Conservation (phyloP, 2,113 vertebrate genomes). For the Calidris pugnax region DNA sequence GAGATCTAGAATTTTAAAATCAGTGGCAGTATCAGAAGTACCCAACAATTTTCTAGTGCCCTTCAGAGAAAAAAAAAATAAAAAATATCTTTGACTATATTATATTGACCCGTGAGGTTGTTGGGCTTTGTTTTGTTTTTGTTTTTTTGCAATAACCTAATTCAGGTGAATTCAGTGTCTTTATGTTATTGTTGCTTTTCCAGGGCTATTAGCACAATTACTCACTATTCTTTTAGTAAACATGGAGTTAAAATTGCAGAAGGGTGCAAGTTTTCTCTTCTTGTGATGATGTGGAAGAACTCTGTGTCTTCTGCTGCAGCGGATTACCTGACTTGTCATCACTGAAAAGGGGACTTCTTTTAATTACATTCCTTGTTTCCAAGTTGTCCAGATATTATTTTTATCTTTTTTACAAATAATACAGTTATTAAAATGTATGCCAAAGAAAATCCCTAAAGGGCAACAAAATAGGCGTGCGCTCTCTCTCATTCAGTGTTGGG, state of each 20-base stretch:
- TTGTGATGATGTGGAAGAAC: background rate
- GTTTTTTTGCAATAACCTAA: background rate
- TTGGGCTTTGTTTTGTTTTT: background rate
- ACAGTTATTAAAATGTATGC: background rate
- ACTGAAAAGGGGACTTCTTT: background rate
- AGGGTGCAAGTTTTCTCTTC: background rate
- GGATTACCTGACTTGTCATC: background rate
- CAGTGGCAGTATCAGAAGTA: background rate
- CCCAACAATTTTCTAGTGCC: background rate
- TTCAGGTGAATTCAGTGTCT: background rate
- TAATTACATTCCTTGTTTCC: conserved; percentile 4
- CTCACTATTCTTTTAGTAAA: background rate
- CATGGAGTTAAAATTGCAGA: background rate
- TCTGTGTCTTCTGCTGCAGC: background rate
- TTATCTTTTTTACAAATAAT: background rate
- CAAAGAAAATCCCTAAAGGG: background rate
- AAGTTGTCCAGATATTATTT: conserved; percentile 30
- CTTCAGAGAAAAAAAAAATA: background rate
- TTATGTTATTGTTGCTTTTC: background rate
- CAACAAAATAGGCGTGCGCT: background rate
- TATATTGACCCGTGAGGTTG: background rate
- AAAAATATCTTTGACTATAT: background rate
- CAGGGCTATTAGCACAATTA: background rate
- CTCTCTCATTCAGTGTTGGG: background rate
- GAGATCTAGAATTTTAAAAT: background rate